Evolutionary conservation across 2,797 vertebrate species (phyloP).

Genomic region (Leptodactylus fallax): DNA sequence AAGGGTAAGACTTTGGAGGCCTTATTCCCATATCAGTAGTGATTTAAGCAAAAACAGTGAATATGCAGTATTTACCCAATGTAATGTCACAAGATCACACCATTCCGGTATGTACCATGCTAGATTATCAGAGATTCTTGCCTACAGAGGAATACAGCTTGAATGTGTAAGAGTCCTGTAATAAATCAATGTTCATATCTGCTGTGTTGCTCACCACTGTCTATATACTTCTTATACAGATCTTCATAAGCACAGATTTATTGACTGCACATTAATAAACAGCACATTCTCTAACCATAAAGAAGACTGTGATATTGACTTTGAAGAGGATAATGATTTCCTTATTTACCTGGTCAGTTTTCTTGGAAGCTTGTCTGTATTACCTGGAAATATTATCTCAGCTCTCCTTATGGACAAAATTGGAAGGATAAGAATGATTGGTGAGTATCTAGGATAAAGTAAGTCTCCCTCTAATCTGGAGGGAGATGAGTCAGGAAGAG

Average conservation of each 20-base stretch:
- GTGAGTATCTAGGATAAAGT: slow-evolving; percentile 75
- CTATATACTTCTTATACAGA: slow-evolving; percentile 75
- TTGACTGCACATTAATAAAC: slow-evolving; percentile 88
- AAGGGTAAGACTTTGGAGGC: too few relatives aligned
- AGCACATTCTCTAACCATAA: slow-evolving; percentile 86
- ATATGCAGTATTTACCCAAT: too few relatives aligned
- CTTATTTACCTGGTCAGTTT: slow-evolving; percentile 97
- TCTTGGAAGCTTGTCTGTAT: slow-evolving; percentile 90
- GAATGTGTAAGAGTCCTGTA: too few relatives aligned
- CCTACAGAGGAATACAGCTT: too few relatives aligned
- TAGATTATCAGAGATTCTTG: too few relatives aligned
- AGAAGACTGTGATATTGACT: slow-evolving; percentile 92
- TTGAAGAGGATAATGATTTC: slow-evolving; percentile 94
- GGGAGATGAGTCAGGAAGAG: not conserved
- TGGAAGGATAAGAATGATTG: slow-evolving; percentile 93
- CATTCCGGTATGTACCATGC: too few relatives aligned
- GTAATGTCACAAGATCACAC: too few relatives aligned
- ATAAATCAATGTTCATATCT: too few relatives aligned
- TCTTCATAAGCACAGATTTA: slow-evolving; percentile 91
- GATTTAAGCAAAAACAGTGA: too few relatives aligned
- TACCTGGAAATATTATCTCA: slow-evolving; percentile 96
- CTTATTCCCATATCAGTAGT: too few relatives aligned
- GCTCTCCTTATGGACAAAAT: slow-evolving; percentile 96
- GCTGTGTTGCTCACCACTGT: not conserved
- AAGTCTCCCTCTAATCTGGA: not conserved